A percentile compares a stretch with the other conserved stretches of the same genome.
Conservation (phyloP, 2,888 invertebrate species). For the Tinea pellionella region DNA sequence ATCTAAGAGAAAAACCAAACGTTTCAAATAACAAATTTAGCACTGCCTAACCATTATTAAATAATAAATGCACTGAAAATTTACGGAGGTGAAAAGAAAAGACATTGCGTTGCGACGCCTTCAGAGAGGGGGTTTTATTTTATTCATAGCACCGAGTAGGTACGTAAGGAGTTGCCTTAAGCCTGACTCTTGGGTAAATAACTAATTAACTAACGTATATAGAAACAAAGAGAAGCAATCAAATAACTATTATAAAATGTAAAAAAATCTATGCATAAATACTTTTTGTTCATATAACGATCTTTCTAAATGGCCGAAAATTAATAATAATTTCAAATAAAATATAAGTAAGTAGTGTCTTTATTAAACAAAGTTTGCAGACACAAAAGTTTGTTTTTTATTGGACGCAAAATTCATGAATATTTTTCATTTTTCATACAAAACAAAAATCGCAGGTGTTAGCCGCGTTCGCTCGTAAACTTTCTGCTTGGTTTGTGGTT, state of each 20-base stretch:
- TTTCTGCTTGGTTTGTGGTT: constrained; percentile 1
- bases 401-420: constrained; percentile 2
- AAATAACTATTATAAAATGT: background rate
- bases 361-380: background rate
- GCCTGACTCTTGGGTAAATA: constrained; percentile 22
- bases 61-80: constrained; percentile 30
- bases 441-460: background rate
- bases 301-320: too few relatives aligned
- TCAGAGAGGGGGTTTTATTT: constrained; percentile 30
- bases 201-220: constrained; percentile 19
- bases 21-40: background rate
- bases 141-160: constrained; percentile 31
- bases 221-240: background rate
- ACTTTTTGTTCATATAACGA: too few relatives aligned
- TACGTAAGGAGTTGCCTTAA: constrained; percentile 26
- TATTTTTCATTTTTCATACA: constrained; percentile 2
- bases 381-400: background rate
- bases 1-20: too few relatives aligned
- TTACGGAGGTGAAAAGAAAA: constrained; percentile 40
- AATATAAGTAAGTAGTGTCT: too few relatives aligned
- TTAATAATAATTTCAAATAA: too few relatives aligned
- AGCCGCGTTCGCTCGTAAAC: constrained; percentile 3
- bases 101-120: constrained; percentile 33
- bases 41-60: constrained; percentile 25
- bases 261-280: background rate